Evolutionary conservation across 2,113 vertebrate genomes (phyloP), one percentile per base, ranked within the genome.

Genomic region (Megaceryle torquata): DNA sequence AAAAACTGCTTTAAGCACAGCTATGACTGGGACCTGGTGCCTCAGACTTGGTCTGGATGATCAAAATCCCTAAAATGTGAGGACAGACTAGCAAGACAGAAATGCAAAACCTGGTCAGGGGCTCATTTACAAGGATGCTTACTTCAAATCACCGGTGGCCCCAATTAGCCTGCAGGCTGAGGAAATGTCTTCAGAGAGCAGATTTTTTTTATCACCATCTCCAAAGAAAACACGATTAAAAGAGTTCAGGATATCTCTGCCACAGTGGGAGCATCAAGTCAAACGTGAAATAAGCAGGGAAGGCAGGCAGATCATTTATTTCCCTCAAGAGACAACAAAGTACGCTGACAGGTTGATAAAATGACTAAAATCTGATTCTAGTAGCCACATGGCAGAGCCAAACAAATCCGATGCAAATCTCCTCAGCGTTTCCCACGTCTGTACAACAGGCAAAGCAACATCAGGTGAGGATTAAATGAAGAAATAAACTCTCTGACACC

Each of bases 251-350:
- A 25, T 63, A 59, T 70, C 82, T 94, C 63, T 77, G 75, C 63
- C 68, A 89, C 22, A 54, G 67, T 26, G 28, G 50, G 70, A 94
- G 26, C 84, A 80, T 39, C 74, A n/a, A 89, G 82, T 91, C 78
- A 85, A 83, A 91, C 2, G 63, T 80, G 85, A 94, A 91, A 95
- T 74, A 54, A 46, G 71, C 63, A 93, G 75, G 71, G 63, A 95
- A 89, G 67, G 82, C 63, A 87, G 92, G 51, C 5, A 0, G 87
- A 94, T 93, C 75, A 50, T 43, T 71, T 57, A 20, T 82, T 92
- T 91, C 70, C 75, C 87, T 70, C 0, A 9, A 94, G 78, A 89
- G 75, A 91, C 91, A 77, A 86, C 16, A 14, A 93, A 74, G 71
- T 74, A 59, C 0, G 2, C 67, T 88, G 93, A 92, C 93, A 94